Conservation (phyloP, 2,797 vertebrate genomes). For the Novumbra hubbsi region DNA sequence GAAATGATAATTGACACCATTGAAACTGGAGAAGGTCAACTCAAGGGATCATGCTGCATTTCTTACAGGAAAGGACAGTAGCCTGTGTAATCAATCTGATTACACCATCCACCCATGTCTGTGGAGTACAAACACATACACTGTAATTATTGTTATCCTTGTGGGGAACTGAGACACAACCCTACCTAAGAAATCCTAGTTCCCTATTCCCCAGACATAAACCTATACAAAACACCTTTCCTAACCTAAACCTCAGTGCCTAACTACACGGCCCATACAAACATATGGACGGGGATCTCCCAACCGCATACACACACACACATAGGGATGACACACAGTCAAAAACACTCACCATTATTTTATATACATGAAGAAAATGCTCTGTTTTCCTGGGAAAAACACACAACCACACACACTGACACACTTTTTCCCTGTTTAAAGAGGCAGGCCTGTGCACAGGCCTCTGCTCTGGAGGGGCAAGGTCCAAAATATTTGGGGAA, state of each 20-base stretch:
- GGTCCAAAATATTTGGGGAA: too few species aligned
- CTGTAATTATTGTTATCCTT: too few species aligned
- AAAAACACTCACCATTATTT: not conserved
- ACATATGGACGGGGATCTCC: too few species aligned
- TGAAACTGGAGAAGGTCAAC: not conserved
- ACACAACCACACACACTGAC: not conserved
- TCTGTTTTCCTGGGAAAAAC: not conserved
- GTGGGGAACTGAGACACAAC: too few species aligned
- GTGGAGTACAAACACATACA: not conserved
- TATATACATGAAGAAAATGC: not conserved
- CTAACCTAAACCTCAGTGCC: too few species aligned
- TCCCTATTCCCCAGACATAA: too few species aligned
- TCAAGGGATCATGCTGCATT: not conserved
- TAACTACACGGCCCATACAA: too few species aligned
- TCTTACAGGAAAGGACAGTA: not conserved
- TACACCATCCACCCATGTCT: not conserved
- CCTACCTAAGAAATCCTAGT: too few species aligned
- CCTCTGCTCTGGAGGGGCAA: too few species aligned
- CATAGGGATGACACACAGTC: not conserved
- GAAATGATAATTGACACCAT: not conserved
- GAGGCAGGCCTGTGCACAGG: too few species aligned
- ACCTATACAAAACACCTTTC: too few species aligned
- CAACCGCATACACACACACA: not conserved
- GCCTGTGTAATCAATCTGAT: not conserved
- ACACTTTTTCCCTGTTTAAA: constrained; percentile 1